Evolutionary conservation across 92 coral and sea anemone genomes (phyloP).

Genomic region (Porites cylindrica): DNA sequence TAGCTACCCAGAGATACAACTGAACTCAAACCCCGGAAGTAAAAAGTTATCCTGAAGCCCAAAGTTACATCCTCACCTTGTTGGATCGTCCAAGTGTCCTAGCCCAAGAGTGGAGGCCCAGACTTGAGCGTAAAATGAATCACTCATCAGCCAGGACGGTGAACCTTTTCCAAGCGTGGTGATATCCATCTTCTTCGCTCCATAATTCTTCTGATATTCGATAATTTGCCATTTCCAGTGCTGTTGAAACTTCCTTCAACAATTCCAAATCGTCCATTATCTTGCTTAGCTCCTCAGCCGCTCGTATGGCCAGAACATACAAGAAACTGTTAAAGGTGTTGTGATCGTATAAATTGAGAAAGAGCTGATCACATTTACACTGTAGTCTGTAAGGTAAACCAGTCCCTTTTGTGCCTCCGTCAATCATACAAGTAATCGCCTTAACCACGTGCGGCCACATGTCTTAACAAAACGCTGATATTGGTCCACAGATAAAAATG

Average conservation of each 20-base stretch:
- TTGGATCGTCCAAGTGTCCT: conserved; percentile 41
- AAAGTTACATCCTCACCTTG: conserved; percentile 2
- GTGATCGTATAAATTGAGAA: conserved; percentile 38
- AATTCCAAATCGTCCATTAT: conserved; percentile 28
- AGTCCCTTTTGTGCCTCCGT: conserved; percentile 32
- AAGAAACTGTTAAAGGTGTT: conserved; percentile 49
- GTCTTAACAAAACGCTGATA: conserved; percentile 32
- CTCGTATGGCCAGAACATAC: conserved; percentile 48
- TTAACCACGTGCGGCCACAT: conserved; percentile 48
- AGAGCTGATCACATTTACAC: conserved; percentile 46
- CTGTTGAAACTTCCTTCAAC: conserved; percentile 10
- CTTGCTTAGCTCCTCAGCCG: conserved; percentile 33
- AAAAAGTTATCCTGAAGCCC: background rate
- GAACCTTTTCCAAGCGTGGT: conserved; percentile 54
- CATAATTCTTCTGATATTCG: conserved; percentile 41
- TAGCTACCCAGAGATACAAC: no score
- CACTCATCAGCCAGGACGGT: conserved; percentile 44
- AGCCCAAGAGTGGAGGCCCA: conserved; percentile 55
- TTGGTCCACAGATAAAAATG: conserved; percentile 58
- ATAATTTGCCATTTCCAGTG: conserved; percentile 10
- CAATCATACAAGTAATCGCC: conserved; percentile 45
- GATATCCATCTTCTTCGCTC: conserved; percentile 50
- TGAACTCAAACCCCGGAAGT: no score
- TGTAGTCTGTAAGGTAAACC: conserved; percentile 53
- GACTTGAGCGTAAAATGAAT: conserved; percentile 60